phyloP scores from a whole-genome alignment of 2,113 vertebrate genomes.

The Proteles cristata region DNA sequence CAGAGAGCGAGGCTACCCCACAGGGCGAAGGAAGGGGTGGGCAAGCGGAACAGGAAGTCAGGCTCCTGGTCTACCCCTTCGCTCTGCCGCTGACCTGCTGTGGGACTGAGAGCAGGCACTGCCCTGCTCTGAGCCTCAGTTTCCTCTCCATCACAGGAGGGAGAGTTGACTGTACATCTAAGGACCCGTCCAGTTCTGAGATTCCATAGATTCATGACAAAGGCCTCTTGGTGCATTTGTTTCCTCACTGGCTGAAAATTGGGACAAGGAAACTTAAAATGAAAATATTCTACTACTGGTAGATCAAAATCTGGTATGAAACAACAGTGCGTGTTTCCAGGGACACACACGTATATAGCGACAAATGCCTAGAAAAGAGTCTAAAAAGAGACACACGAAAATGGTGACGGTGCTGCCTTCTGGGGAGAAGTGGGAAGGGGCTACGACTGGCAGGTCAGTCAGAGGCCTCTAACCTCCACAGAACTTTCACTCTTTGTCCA shows the following conservation, averaged over 20 bases:
- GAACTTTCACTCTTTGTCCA: background rate
- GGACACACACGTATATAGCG: background rate
- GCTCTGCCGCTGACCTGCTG: background rate
- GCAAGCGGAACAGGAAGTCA: too few species aligned
- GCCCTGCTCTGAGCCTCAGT: background rate
- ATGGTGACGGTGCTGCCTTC: background rate
- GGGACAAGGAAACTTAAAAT: background rate
- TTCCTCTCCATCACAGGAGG: background rate
- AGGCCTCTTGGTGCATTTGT: background rate
- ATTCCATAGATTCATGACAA: background rate
- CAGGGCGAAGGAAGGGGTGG: background rate
- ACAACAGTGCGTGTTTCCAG: background rate
- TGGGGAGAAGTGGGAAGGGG: background rate
- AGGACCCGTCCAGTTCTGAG: background rate
- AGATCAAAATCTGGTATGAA: background rate
- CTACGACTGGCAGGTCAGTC: too few species aligned
- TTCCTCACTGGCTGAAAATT: background rate
- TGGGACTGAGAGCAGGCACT: background rate
- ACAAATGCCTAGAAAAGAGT: background rate
- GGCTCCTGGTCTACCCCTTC: background rate
- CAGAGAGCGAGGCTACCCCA: background rate
- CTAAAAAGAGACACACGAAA: background rate
- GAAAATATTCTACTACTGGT: background rate
- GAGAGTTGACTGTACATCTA: background rate
- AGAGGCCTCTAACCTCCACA: background rate